A percentile compares a stretch with the other conserved stretches of the same genome.
These are phyloP conservation scores for Caenorhabditis parvicauda DNA, from an alignment of 2,888 invertebrate species.

Conservation along the genomic window DNA sequence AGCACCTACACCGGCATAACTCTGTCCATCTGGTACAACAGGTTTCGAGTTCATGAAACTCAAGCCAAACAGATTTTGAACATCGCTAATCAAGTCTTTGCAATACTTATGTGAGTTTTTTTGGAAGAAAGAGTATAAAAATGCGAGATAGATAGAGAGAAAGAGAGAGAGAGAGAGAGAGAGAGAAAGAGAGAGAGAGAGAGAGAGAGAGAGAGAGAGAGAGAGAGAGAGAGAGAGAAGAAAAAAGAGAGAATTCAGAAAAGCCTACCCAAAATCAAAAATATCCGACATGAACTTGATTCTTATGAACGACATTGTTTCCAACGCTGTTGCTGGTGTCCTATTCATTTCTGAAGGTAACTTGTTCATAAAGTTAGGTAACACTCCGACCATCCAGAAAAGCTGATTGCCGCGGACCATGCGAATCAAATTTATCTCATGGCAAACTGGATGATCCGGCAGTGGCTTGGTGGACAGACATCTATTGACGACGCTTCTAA, in stretches of 20 bases:
- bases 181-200: too few species aligned
- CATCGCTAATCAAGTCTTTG: slow-evolving; percentile 30
- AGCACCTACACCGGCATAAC: slow-evolving; percentile 34
- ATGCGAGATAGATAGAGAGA: too few species aligned
- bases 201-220: too few species aligned
- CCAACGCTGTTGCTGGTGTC: slow-evolving; percentile 24
- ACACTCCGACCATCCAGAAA: too few species aligned
- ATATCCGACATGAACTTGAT: too few species aligned
- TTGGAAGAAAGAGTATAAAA: too few species aligned
- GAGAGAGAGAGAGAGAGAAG: too few species aligned
- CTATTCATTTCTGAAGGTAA: slow-evolving; percentile 25
- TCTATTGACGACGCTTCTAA: slow-evolving; percentile 24
- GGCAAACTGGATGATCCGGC: slow-evolving; percentile 26
- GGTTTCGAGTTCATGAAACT: slow-evolving; percentile 22
- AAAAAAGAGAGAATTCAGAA: too few species aligned
- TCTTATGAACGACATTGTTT: slow-evolving; percentile 22
- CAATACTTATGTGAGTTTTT: slow-evolving; percentile 29
- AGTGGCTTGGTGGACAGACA: slow-evolving; percentile 36
- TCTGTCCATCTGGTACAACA: slow-evolving; percentile 29
- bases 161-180: too few species aligned
- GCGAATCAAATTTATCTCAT: slow-evolving; percentile 29
- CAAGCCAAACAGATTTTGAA: slow-evolving; percentile 33
- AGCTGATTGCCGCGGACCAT: slow-evolving; percentile 29
- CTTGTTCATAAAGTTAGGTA: too few species aligned
- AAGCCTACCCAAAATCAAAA: too few species aligned